These are phyloP conservation scores for Priocnemis perturbator DNA, from an alignment of 2,888 invertebrate species.

Conservation along the genomic window DNA sequence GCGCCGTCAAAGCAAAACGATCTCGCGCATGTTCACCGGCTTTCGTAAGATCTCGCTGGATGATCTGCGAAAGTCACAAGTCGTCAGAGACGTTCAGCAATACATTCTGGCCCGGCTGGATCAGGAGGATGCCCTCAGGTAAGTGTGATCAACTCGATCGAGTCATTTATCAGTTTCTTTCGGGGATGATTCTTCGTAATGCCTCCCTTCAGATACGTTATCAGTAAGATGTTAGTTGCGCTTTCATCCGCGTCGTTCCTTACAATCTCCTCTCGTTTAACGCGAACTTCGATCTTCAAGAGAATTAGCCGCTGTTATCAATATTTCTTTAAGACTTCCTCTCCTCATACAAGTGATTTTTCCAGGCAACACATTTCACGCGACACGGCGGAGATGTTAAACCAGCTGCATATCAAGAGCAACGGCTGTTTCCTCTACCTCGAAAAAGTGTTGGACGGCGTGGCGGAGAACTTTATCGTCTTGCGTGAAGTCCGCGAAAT, in stretches of 20 bases:
- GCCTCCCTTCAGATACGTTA: too few relatives aligned
- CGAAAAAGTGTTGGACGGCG: constrained; percentile 92
- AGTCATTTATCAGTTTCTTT: too few relatives aligned
- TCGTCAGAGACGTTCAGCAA: constrained; percentile 95
- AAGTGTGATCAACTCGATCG: constrained; percentile 3
- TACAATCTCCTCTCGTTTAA: too few relatives aligned
- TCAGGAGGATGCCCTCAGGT: constrained; percentile 87
- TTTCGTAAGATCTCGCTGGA: constrained; percentile 95
- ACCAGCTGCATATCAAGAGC: constrained; percentile 96
- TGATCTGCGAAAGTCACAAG: constrained; percentile 91
- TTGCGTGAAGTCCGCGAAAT: constrained; percentile 94
- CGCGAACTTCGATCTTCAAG: too few relatives aligned
- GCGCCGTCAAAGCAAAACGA: constrained; percentile 88
- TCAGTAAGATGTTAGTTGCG: not conserved
- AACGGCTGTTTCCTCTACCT: constrained; percentile 92
- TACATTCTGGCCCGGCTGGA: constrained; percentile 94
- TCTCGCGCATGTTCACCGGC: constrained; percentile 86
- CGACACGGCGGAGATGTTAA: constrained; percentile 95
- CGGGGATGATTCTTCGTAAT: too few relatives aligned
- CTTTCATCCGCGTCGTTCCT: too few relatives aligned
- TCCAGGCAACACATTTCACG: constrained; percentile 88
- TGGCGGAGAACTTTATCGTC: constrained; percentile 94
- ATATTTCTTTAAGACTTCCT: too few relatives aligned
- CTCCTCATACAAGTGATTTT: not conserved
- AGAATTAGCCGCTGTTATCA: too few relatives aligned